Conservation (phyloP, 1,140 invertebrate genomes). For the Drosophila mayri region DNA sequence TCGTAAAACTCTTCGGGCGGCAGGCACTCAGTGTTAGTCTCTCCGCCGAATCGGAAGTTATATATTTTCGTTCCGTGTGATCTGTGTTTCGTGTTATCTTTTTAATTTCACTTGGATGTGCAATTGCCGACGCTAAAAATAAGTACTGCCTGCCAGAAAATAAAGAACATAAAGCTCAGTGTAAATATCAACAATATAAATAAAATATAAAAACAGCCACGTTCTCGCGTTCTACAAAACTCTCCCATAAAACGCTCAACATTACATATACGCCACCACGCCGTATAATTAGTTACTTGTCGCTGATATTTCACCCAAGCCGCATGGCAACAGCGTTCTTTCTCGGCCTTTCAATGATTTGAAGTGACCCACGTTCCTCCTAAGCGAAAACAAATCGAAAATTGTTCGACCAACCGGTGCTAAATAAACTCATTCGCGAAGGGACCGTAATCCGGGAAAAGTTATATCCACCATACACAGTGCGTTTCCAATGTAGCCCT, state of each 20-base stretch:
- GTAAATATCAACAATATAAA: slow-evolving; percentile 22
- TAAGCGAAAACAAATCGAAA: slow-evolving; percentile 3
- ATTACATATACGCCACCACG: slow-evolving; percentile 53
- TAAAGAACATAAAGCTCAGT: slow-evolving; percentile 40
- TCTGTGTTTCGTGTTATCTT: slow-evolving; percentile 48
- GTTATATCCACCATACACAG: slow-evolving; percentile 27
- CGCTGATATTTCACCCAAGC: slow-evolving; percentile 36
- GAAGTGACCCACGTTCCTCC: slow-evolving; percentile 13
- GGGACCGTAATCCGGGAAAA: slow-evolving; percentile 23
- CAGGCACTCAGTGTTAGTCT: slow-evolving; percentile 25
- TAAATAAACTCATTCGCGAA: slow-evolving; percentile 15
- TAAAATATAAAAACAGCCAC: slow-evolving; percentile 48
- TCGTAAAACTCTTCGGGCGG: slow-evolving; percentile 55
- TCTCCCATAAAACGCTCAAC: slow-evolving; percentile 32
- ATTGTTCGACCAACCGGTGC: not conserved
- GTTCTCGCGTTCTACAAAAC: slow-evolving; percentile 62
- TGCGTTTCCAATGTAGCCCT: slow-evolving; percentile 80
- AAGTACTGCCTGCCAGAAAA: slow-evolving; percentile 29
- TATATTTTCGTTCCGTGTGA: slow-evolving; percentile 17
- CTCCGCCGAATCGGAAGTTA: slow-evolving; percentile 41
- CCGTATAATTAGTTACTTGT: slow-evolving; percentile 48
- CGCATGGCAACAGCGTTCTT: slow-evolving; percentile 41
- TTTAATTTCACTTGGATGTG: slow-evolving; percentile 69
- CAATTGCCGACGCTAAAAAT: slow-evolving; percentile 72
- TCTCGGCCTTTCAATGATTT: slow-evolving; percentile 20